These are phyloP conservation scores for Trochalopteron elliotii DNA, from an alignment of 2,113 vertebrate genomes.

Conservation along the genomic window DNA sequence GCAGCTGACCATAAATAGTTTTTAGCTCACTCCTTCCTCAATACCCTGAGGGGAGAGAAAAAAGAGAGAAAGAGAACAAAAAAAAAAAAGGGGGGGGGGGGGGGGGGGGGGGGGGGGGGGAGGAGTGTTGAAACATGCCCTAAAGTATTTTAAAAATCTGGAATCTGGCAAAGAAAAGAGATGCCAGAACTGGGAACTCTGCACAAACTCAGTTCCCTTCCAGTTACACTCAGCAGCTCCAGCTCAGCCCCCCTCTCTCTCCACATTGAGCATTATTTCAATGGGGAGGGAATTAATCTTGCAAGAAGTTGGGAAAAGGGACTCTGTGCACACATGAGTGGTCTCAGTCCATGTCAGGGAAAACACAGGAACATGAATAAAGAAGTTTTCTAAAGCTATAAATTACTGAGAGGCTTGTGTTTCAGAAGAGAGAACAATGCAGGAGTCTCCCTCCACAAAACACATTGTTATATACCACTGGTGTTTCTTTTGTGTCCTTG, in stretches of 20 bases:
- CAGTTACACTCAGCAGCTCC: not conserved
- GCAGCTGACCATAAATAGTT: not conserved
- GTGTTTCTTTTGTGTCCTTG: not conserved
- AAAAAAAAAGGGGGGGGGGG: not conserved
- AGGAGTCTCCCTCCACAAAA: not conserved
- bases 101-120: rapidly evolving
- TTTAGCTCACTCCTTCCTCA: not conserved
- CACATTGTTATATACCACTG: not conserved
- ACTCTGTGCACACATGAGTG: not conserved
- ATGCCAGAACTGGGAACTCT: not conserved
- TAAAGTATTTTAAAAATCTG: not conserved
- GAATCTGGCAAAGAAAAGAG: not conserved
- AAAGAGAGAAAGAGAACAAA: not conserved
- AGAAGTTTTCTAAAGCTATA: not conserved
- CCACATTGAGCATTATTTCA: not conserved
- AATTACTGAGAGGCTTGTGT: not conserved
- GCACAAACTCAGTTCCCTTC: not conserved
- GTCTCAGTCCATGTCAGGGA: not conserved
- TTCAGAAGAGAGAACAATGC: not conserved
- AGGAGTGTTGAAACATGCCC: not conserved
- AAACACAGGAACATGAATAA: not conserved
- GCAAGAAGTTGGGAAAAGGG: not conserved
- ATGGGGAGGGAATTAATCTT: not conserved
- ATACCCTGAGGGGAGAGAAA: not conserved
- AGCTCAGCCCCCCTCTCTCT: not conserved